Evolutionary conservation across 2,888 invertebrate species (phyloP).

Genomic region (Flexamia atlantica): DNA sequence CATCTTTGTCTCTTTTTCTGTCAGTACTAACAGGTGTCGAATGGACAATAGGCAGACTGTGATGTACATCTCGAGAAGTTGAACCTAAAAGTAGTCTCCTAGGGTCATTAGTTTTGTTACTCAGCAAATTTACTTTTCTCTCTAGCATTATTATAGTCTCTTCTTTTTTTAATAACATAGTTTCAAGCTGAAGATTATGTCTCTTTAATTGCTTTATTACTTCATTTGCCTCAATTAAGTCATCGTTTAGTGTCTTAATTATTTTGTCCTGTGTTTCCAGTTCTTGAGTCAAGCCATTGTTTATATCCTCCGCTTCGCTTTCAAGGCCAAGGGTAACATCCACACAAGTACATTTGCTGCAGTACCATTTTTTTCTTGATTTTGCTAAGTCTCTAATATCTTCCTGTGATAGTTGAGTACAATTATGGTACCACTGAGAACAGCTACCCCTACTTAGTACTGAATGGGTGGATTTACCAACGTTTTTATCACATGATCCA

Average conservation of each 20-base stretch:
- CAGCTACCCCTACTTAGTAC: too few species aligned
- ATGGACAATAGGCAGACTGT: background rate
- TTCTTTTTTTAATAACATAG: slow-evolving; percentile 8
- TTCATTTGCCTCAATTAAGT: background rate
- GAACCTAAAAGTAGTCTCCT: background rate
- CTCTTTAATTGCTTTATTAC: background rate
- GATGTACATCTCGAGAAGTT: background rate
- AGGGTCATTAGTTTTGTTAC: background rate
- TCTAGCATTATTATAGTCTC: background rate
- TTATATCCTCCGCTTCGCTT: background rate
- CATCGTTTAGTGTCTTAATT: slow-evolving; percentile 19
- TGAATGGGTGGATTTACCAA: too few species aligned
- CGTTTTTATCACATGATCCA: too few species aligned
- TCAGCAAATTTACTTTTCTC: background rate
- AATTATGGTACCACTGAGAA: too few species aligned
- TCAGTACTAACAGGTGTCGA: background rate
- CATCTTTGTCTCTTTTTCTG: background rate
- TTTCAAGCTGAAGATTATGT: background rate
- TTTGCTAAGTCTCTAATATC: background rate
- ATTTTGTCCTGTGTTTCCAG: slow-evolving; percentile 8
- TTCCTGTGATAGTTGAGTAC: background rate
- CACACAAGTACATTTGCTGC: background rate
- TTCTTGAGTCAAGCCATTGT: background rate
- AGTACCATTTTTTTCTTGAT: background rate
- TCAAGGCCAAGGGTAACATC: background rate